phyloP scores from a whole-genome alignment of 2,797 vertebrate species.

The Sylvia borin region DNA sequence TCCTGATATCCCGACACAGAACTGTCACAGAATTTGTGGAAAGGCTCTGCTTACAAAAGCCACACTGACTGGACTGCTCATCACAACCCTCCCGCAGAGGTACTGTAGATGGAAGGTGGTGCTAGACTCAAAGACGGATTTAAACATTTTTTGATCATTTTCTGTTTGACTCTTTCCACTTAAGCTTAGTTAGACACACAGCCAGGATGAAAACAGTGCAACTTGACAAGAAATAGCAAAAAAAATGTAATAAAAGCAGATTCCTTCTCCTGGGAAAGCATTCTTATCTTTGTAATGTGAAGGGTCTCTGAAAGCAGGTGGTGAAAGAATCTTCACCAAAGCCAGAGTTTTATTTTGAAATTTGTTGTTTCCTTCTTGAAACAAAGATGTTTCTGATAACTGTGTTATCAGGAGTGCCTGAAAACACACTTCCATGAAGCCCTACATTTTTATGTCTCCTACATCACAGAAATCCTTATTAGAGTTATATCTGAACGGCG shows the following conservation, averaged over 20 bases:
- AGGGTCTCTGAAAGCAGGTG: not conserved
- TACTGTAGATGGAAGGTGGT: not conserved
- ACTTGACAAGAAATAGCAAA: not conserved
- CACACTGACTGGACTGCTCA: not conserved
- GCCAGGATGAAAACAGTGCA: not conserved
- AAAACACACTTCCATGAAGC: not conserved
- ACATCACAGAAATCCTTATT: not conserved
- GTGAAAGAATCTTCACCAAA: not conserved
- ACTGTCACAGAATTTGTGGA: not conserved
- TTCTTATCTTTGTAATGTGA: not conserved
- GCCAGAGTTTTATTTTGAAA: not conserved
- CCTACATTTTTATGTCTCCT: not conserved
- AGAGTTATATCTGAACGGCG: not conserved
- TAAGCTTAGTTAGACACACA: not conserved
- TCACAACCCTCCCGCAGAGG: not conserved
- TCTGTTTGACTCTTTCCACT: not conserved
- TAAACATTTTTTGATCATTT: not conserved
- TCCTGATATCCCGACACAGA: not conserved
- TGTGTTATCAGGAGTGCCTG: not conserved
- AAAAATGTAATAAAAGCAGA: not conserved
- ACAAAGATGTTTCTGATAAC: not conserved
- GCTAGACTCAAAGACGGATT: not conserved
- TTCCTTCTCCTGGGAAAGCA: not conserved
- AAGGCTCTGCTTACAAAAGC: not conserved
- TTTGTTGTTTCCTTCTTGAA: not conserved